Base-by-base conservation (phyloP, 2,888 invertebrate species). In the Isotomurus palustris region DNA sequence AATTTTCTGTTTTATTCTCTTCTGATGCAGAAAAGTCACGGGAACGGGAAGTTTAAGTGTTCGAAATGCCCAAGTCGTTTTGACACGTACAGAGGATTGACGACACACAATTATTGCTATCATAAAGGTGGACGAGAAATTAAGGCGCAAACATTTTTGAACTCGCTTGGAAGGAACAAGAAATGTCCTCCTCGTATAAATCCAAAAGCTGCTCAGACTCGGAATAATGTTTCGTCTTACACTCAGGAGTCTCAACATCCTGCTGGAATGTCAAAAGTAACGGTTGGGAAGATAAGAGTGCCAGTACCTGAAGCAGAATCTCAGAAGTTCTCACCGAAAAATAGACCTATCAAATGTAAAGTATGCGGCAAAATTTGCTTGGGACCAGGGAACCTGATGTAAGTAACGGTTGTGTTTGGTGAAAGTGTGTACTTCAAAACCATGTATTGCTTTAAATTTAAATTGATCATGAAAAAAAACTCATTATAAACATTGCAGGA, bases 261-360 rank as follows among this genome's bases (percentile, higher is more conserved):
- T 32, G 8, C 32, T 10, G 8, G 32, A 32, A 8, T 32, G 32
- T 10, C n/a, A n/a, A n/a, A n/a, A n/a, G n/a, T n/a, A n/a, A n/a
- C n/a, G n/a, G n/a, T n/a, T n/a, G n/a, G n/a, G n/a, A n/a, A n/a
- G n/a, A n/a, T n/a, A n/a, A n/a, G n/a, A n/a, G n/a, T n/a, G n/a
- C n/a, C n/a, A n/a, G n/a, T n/a, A n/a, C n/a, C 41, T 8, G 19
- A 41, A 41, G 6, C 41, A 41, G 22, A 24, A 3, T 24, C 32
- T 14, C 25, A 22, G 19, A 45, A 25, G n/a, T 44, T 25, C 14
- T 38, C 53, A n/a, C 58, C 58, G 2, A 58, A 53, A 25, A 28
- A 36, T 24, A 27, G 58, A 36, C 58, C 58, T 2, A 53, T 58
- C 14, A 47, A 53, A 22, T 58, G 58, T 40, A 19, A 44, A 22